These are phyloP conservation scores for Petaurus breviceps DNA, from an alignment of 2,113 vertebrate genomes.

Conservation along the genomic window DNA sequence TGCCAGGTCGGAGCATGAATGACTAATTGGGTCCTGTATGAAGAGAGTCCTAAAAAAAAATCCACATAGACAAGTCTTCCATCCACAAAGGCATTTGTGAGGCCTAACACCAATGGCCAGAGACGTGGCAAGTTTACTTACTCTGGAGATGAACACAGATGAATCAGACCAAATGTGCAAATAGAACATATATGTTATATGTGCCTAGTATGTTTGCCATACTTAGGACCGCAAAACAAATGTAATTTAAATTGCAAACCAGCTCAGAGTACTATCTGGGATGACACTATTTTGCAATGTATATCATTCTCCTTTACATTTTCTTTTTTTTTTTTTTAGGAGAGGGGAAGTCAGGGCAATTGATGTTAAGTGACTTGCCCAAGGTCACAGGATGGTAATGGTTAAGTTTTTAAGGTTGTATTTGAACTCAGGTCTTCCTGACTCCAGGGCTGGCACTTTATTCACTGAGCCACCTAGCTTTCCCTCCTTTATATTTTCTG, in stretches of 20 bases:
- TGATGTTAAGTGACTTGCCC: too few species aligned
- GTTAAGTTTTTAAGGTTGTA: too few species aligned
- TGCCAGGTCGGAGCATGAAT: not conserved
- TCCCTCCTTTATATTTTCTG: not conserved
- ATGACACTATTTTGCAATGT: conserved; percentile 33
- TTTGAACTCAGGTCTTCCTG: too few species aligned
- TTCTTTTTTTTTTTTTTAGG: not conserved
- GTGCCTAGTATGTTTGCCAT: not conserved
- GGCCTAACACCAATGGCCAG: not conserved
- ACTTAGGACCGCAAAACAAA: not conserved
- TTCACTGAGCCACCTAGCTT: too few species aligned
- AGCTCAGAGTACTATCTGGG: not conserved
- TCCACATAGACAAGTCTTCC: not conserved
- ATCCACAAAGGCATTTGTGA: not conserved
- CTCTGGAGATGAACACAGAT: not conserved
- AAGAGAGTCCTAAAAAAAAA: not conserved
- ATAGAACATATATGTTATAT: not conserved
- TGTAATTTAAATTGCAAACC: not conserved
- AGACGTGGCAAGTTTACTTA: conserved; percentile 21
- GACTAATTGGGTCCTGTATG: not conserved
- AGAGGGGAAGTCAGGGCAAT: too few species aligned
- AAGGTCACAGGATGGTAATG: too few species aligned
- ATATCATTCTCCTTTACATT: not conserved
- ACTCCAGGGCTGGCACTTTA: too few species aligned
- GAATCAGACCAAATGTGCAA: not conserved